phyloP scores from a whole-genome alignment of 2,888 invertebrate genomes.

The Poecilus cupreus region DNA sequence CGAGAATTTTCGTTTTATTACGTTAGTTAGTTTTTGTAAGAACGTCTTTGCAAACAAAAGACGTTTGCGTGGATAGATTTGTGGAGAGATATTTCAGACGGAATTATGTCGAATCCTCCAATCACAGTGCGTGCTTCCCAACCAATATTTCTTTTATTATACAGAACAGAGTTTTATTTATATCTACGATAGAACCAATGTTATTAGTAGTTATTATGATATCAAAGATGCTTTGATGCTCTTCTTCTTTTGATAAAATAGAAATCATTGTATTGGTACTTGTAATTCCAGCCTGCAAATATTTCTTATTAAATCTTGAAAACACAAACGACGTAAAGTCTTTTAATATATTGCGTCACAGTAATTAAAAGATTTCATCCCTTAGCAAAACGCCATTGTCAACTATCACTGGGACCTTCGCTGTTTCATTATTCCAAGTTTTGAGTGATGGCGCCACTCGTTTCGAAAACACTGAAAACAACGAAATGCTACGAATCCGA shows the following conservation, averaged over 20 bases:
- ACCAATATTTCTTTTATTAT: conserved; percentile 32
- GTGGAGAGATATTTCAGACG: conserved; percentile 45
- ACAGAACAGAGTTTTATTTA: conserved; percentile 18
- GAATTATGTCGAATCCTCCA: conserved; percentile 36
- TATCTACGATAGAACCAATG: not conserved
- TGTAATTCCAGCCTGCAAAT: not conserved
- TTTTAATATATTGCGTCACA: not conserved
- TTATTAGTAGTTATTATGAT: conserved; percentile 13
- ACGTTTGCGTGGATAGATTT: conserved; percentile 37
- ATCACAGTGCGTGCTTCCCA: not conserved
- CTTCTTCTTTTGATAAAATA: not conserved
- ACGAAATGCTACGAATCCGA: conserved; percentile 8
- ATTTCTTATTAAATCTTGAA: not conserved
- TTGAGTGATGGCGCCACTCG: conserved; percentile 22
- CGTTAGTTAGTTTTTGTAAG: conserved; percentile 47
- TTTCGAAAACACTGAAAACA: conserved; percentile 4
- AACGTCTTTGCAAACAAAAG: conserved; percentile 39
- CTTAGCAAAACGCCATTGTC: not conserved
- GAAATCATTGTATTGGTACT: too few species aligned
- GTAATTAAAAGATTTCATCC: conserved; percentile 33
- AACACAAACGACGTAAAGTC: not conserved
- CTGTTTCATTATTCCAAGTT: conserved; percentile 12
- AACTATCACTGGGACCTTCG: not conserved
- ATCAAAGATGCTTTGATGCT: conserved; percentile 18
- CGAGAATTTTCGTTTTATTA: conserved; percentile 49